Evolutionary conservation across 2,888 invertebrate species (phyloP).

Genomic region (Horisme vitalbata): DNA sequence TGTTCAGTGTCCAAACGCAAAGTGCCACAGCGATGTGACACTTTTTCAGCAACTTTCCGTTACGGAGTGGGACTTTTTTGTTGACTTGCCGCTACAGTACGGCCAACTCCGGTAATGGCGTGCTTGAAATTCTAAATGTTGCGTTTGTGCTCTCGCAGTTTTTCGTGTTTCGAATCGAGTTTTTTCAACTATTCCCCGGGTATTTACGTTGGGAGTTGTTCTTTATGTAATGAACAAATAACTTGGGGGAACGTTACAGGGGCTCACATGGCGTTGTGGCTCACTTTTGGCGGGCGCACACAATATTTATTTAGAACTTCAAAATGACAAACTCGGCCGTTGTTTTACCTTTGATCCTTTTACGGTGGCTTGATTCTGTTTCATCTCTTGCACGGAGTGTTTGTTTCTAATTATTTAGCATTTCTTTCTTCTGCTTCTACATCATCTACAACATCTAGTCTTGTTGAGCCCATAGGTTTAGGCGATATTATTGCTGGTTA

Average conservation of each 20-base stretch:
- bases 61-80: conserved; percentile 33
- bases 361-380: not conserved
- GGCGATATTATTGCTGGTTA: too few relatives aligned
- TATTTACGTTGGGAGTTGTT: conserved; percentile 35
- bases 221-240: conserved; percentile 32
- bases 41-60: conserved; percentile 17
- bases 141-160: conserved; percentile 37
- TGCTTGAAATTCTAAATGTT: conserved; percentile 48
- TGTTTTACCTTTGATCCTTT: conserved; percentile 1
- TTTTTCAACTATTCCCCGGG: conserved; percentile 41
- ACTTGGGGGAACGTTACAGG: conserved; percentile 8
- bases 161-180: conserved; percentile 36
- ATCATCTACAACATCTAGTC: too few relatives aligned
- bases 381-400: not conserved
- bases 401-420: not conserved
- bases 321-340: conserved; percentile 1
- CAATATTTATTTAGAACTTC: conserved; percentile 9
- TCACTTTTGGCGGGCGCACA: not conserved
- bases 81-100: conserved; percentile 34
- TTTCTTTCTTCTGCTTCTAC: conserved; percentile 1
- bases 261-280: conserved; percentile 7
- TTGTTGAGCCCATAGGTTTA: too few relatives aligned
- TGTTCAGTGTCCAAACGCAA: conserved; percentile 1
- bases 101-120: conserved; percentile 38
- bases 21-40: conserved; percentile 9